A percentile compares a stretch with the other conserved stretches of the same genome.
phyloP scores from a whole-genome alignment of 2,888 invertebrate genomes.

The Meiosimyza decipiens region DNA sequence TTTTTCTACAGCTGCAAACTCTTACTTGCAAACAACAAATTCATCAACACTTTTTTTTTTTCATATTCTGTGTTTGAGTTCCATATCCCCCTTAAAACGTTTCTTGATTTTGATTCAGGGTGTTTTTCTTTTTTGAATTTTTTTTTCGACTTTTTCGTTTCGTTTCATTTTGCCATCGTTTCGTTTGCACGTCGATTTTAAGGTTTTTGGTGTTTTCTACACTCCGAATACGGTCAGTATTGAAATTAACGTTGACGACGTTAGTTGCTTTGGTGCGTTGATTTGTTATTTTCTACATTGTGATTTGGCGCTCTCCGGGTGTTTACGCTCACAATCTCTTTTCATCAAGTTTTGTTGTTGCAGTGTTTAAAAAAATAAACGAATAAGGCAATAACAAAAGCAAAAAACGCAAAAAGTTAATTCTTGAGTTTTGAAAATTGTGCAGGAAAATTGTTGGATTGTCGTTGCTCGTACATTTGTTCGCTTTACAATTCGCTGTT shows the following conservation, averaged over 20 bases:
- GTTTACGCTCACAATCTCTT: neutral
- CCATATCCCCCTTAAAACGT: slow-evolving; percentile 20
- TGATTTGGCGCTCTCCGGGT: slow-evolving; percentile 14
- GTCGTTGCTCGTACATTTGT: neutral
- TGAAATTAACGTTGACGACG: slow-evolving; percentile 59
- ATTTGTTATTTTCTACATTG: slow-evolving; percentile 38
- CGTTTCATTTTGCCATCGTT: slow-evolving; percentile 21
- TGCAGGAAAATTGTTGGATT: slow-evolving; percentile 16
- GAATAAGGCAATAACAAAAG: slow-evolving; percentile 50
- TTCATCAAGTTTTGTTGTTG: slow-evolving; percentile 9
- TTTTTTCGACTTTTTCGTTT: slow-evolving; percentile 2
- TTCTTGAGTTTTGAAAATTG: slow-evolving; percentile 26
- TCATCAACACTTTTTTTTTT: slow-evolving; percentile 8
- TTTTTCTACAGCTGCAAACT: neutral
- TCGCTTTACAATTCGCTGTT: neutral
- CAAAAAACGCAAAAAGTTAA: neutral
- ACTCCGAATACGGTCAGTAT: slow-evolving; percentile 57
- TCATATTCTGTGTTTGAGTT: slow-evolving; percentile 19
- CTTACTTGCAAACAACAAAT: neutral
- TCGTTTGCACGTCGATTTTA: slow-evolving; percentile 34
- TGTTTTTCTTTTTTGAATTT: neutral
- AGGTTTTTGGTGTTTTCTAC: slow-evolving; percentile 40
- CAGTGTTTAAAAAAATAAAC: slow-evolving; percentile 57
- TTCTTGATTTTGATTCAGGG: slow-evolving; percentile 20
- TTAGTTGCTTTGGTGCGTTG: slow-evolving; percentile 51